A percentile compares a stretch with the other conserved stretches of the same genome.
phyloP scores from a whole-genome alignment of 2,888 invertebrate species.

The Patella caerulea region DNA sequence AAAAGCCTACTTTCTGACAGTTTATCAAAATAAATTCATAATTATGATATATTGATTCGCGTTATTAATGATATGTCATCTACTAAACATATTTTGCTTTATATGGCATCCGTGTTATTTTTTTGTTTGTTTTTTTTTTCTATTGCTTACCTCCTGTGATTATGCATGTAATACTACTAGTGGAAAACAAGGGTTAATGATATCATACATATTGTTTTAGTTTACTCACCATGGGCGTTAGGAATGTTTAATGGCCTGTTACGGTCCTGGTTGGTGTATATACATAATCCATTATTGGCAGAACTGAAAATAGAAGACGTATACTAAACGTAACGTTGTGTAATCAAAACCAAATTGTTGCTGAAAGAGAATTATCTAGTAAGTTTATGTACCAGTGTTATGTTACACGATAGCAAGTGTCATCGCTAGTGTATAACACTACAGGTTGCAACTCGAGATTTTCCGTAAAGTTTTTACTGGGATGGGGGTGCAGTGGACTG shows the following conservation, averaged over 20 bases:
- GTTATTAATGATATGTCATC: background rate
- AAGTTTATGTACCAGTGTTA: too few species aligned
- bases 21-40: too few species aligned
- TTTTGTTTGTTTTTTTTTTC: background rate
- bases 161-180: background rate
- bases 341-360: too few species aligned
- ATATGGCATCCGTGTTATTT: background rate
- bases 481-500: too few species aligned
- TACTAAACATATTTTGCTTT: background rate
- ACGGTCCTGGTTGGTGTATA: constrained; percentile 68
- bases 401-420: too few species aligned
- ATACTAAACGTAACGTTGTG: too few species aligned
- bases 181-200: background rate
- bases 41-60: too few species aligned
- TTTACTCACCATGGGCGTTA: constrained; percentile 65
- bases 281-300: constrained; percentile 67
- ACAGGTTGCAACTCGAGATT: too few species aligned
- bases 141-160: background rate
- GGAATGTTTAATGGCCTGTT: constrained; percentile 68
- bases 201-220: background rate
- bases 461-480: too few species aligned
- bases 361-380: too few species aligned
- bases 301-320: constrained; percentile 59
- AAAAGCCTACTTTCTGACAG: too few species aligned
- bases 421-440: too few species aligned